Evolutionary conservation across 2,113 vertebrate genomes (phyloP).

Genomic region (Microcebus murinus): DNA sequence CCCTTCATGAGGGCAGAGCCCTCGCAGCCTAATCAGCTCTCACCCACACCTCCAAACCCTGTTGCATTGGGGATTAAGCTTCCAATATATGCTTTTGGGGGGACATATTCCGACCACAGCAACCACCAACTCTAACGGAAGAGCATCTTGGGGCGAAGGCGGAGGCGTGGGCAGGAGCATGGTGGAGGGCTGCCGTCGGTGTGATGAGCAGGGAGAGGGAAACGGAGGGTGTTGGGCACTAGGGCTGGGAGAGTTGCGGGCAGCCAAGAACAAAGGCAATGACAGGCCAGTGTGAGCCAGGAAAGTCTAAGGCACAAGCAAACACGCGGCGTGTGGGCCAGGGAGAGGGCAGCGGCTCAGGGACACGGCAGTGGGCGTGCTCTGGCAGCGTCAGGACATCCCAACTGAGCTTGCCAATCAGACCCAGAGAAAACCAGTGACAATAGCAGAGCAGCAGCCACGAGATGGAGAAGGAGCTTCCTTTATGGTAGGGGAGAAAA

Average conservation of each 20-base stretch:
- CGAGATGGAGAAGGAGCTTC: not conserved
- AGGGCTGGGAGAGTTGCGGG: not conserved
- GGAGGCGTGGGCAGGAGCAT: not conserved
- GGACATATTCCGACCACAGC: not conserved
- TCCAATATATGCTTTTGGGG: too few relatives aligned
- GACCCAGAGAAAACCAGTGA: not conserved
- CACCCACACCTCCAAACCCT: not conserved
- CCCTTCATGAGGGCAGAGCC: too few relatives aligned
- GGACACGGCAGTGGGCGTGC: not conserved
- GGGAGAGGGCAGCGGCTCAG: not conserved
- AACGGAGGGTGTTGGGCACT: too few relatives aligned
- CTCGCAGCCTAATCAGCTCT: not conserved
- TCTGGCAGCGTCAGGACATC: too few relatives aligned
- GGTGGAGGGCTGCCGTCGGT: too few relatives aligned
- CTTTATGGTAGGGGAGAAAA: not conserved
- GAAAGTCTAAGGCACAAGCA: not conserved
- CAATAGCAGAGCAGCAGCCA: not conserved
- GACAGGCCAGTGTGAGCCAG: not conserved
- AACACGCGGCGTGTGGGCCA: accelerated
- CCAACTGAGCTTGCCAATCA: too few relatives aligned
- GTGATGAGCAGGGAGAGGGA: not conserved
- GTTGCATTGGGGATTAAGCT: not conserved
- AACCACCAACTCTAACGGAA: not conserved
- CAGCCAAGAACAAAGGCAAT: not conserved
- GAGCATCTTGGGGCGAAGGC: not conserved